Conservation (phyloP, 2,113 vertebrate genomes). For the Tenebrosternarchus preto region DNA sequence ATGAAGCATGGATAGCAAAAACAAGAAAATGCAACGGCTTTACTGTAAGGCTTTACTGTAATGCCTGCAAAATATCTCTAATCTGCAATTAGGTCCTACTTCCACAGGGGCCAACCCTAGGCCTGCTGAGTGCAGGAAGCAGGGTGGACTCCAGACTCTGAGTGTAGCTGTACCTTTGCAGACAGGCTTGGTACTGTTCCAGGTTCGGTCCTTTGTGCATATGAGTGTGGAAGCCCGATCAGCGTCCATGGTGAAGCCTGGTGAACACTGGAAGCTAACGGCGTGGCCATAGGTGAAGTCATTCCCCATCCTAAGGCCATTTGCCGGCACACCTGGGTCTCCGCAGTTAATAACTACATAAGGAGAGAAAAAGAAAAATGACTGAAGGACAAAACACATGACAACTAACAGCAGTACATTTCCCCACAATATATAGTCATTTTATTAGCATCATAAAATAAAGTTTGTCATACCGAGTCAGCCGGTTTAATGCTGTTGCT, state of each 20-base stretch:
- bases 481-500: slow-evolving; percentile 18
- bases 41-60: background rate
- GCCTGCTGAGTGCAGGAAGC: background rate
- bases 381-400: background rate
- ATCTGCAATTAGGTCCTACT: background rate
- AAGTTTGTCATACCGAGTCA: slow-evolving; percentile 18
- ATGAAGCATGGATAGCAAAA: background rate
- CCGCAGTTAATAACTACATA: slow-evolving; percentile 91
- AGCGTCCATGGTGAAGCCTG: slow-evolving; percentile 90
- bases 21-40: background rate
- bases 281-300: slow-evolving; percentile 88
- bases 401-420: background rate
- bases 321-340: slow-evolving; percentile 91
- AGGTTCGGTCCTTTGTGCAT: slow-evolving; percentile 95
- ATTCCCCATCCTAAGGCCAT: slow-evolving; percentile 84
- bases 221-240: slow-evolving; percentile 83
- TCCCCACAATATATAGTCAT: background rate
- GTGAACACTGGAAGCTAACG: slow-evolving; percentile 85
- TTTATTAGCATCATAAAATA: background rate
- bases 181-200: slow-evolving; percentile 90
- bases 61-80: background rate
- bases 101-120: background rate
- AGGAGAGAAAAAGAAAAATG: background rate
- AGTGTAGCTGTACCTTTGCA: slow-evolving; percentile 82
- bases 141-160: background rate